Percentiles rank a stretch among this genome's conserved stretches.
phyloP scores from a whole-genome alignment of 2,113 vertebrate species.

The Hippocampus barbouri region DNA sequence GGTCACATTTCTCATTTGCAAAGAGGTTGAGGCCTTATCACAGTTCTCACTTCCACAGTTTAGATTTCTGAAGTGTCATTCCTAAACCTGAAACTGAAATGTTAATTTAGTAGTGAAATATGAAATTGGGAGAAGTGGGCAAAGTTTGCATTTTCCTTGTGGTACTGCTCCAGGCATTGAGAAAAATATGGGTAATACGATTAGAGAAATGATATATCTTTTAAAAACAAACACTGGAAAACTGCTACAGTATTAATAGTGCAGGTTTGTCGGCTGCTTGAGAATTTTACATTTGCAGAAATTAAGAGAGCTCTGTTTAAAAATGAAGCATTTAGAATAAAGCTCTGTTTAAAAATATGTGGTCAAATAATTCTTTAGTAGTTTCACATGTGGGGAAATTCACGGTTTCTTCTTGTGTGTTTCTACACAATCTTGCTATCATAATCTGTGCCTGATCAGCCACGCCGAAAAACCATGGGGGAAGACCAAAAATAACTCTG shows the following conservation, averaged over 20 bases:
- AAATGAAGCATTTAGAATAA: not conserved
- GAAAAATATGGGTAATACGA: not conserved
- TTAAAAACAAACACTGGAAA: not conserved
- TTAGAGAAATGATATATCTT: not conserved
- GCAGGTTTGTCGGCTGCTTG: not conserved
- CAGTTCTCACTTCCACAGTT: not conserved
- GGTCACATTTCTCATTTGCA: not conserved
- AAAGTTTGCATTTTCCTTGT: not conserved
- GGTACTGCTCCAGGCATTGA: not conserved
- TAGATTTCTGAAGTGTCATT: not conserved
- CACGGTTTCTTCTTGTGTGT: constrained; percentile 5
- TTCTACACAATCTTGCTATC: constrained; percentile 9
- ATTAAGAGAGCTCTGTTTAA: not conserved
- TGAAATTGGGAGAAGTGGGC: not conserved
- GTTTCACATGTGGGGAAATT: not conserved
- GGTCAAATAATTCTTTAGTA: not conserved
- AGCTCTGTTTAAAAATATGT: not conserved
- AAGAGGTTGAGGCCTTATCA: not conserved
- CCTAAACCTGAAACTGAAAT: not conserved
- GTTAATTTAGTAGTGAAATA: not conserved
- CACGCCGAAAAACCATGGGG: constrained; percentile 14
- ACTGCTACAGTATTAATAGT: not conserved
- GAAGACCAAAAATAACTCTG: not conserved
- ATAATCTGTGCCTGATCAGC: constrained; percentile 20
- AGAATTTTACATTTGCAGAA: not conserved